phyloP scores from a whole-genome alignment of 2,888 invertebrate genomes.

The Hirtodrosophila trivittata region DNA sequence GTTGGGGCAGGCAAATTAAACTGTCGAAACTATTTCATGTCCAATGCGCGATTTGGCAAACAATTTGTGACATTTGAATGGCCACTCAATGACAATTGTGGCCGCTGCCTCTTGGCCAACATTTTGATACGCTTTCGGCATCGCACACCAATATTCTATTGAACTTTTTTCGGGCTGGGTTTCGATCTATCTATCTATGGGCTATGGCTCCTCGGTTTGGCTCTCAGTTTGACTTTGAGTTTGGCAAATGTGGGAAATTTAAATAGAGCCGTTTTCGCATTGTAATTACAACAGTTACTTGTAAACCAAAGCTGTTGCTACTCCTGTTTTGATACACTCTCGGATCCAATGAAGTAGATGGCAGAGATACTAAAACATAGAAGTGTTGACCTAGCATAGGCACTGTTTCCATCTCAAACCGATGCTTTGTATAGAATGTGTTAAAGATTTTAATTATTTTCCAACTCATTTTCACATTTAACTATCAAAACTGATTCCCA shows the following conservation, averaged over 20 bases:
- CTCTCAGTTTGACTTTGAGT: neutral
- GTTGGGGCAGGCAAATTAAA: conserved; percentile 80
- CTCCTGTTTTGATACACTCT: too few species aligned
- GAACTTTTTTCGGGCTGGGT: conserved; percentile 43
- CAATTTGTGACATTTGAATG: conserved; percentile 83
- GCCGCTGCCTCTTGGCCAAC: conserved; percentile 59
- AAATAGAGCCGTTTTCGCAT: neutral
- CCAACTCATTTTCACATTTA: too few species aligned
- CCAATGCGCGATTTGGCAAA: conserved; percentile 80
- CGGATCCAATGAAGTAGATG: too few species aligned
- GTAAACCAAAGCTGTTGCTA: too few species aligned
- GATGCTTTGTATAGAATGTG: too few species aligned
- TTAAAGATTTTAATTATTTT: too few species aligned
- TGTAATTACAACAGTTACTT: too few species aligned
- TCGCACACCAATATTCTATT: conserved; percentile 24
- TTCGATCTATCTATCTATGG: neutral
- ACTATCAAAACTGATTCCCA: too few species aligned
- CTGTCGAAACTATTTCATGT: conserved; percentile 83
- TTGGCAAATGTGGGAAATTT: conserved; percentile 44
- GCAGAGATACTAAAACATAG: too few species aligned
- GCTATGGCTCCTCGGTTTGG: too few species aligned
- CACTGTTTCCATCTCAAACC: too few species aligned
- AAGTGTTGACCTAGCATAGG: too few species aligned
- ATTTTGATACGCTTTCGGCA: conserved; percentile 62
- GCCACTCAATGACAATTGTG: conserved; percentile 77